Conservation (phyloP, 2,113 vertebrate species). For the Suricata suricatta region DNA sequence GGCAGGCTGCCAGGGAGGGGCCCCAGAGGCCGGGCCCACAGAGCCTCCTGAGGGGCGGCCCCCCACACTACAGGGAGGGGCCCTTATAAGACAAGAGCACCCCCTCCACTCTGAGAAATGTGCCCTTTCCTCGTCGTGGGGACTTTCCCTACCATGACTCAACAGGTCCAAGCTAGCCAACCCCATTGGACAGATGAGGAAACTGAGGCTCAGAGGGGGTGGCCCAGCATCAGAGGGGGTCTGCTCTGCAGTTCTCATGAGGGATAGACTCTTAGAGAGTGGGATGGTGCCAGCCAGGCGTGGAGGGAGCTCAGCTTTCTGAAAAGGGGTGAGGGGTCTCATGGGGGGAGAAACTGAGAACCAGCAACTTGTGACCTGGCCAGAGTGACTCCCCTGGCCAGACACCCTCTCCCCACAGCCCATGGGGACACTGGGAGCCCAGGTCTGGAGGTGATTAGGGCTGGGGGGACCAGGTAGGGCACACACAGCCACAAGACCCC, state of each 20-base stretch:
- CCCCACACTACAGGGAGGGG: conserved; percentile 8
- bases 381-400: background rate
- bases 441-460: background rate
- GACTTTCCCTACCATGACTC: background rate
- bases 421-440: background rate
- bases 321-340: background rate
- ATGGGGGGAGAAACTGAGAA: background rate
- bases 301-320: background rate
- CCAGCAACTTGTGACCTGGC: background rate
- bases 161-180: background rate
- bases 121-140: background rate
- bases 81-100: background rate
- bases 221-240: background rate
- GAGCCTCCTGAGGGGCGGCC: background rate
- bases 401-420: background rate
- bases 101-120: background rate
- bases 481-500: background rate
- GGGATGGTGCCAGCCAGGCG: too few relatives aligned
- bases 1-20: conserved; percentile 52
- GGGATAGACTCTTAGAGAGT: background rate
- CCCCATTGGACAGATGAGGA: conserved; percentile 5
- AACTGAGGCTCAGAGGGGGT: background rate
- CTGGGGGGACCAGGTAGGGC: background rate
- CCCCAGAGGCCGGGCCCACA: background rate
- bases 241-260: rapidly evolving